Base-by-base conservation (phyloP, 2,113 vertebrate species). In the Hiodon alosoides region DNA sequence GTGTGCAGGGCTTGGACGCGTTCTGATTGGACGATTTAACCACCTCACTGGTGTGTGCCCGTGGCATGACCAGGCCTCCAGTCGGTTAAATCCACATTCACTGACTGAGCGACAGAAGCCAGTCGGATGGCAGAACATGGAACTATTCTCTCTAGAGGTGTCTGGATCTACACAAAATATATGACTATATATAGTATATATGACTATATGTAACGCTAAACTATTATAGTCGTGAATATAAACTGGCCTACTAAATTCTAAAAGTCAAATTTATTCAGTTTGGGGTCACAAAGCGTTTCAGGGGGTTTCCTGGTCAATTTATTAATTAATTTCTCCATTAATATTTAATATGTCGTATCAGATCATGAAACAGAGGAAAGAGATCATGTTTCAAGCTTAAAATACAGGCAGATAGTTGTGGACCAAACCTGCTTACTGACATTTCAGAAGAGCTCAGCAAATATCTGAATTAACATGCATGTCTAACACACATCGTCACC, bases 241-340 rank as follows among this genome's bases (percentile, higher is more conserved):
- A 17, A 46, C 3, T 7, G 5, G 62, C 2, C 31, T 16, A 3
- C 64, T 11, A 31, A 31, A 31, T 31, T 31, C 31, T 31, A 48
- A 47, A 66, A 66, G 17, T 65, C 62, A 7, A 46, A 6, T 48
- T 4, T 66, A 46, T 48, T 46, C 47, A 8, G 62, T 8, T 65
- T 67, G 7, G 48, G 3, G 48, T 47, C 4, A 2, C 13, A 54
- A 11, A 66, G 54, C 60, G 54, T 13, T 17, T 67, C 46, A 50
- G 14, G 31, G 31, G 50, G 46, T 67, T 54, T n/a, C 4, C 47
- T 5, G 31, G 31, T 31, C 31, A 31, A 4, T 52, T 54, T 11
- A 67, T 47, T 70, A 51, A 70, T 31, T 54, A 11, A 76, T 55
- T 50, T n/a, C 9, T 61, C 7, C 7, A 62, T 73, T 52, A 55